Evolutionary conservation across 2,797 vertebrate genomes (phyloP).

Genomic region (Astyanax mexicanus): DNA sequence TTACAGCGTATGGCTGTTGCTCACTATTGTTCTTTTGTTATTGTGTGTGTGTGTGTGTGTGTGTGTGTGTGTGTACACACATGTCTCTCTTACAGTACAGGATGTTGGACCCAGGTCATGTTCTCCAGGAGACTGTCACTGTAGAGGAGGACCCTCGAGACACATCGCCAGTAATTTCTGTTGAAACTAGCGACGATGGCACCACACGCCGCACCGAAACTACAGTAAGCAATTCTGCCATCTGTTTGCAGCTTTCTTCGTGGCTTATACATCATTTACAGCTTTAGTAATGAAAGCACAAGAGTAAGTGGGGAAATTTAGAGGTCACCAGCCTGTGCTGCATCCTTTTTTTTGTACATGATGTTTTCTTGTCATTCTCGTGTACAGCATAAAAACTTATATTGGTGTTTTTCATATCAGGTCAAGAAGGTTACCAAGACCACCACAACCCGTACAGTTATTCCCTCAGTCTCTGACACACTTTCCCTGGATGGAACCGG

Average conservation of each 20-base stretch:
- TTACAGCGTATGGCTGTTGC: constrained; percentile 24
- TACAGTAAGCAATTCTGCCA: constrained; percentile 74
- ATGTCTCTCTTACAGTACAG: constrained; percentile 75
- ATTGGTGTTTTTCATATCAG: constrained; percentile 64
- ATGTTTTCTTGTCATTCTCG: neutral
- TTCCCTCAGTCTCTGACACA: constrained; percentile 87
- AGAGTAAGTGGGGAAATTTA: neutral
- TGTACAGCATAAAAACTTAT: neutral
- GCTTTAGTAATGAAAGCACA: neutral
- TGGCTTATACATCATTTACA: neutral
- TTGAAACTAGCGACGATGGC: constrained; percentile 90
- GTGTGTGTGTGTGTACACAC: neutral
- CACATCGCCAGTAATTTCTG: constrained; percentile 82
- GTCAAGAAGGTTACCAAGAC: constrained; percentile 94
- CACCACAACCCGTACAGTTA: constrained; percentile 89
- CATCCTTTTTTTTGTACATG: neutral
- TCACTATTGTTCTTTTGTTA: constrained; percentile 44
- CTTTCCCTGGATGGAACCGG: constrained; percentile 87
- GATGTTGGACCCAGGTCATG: constrained; percentile 93
- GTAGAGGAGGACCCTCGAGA: constrained; percentile 89
- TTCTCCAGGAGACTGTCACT: constrained; percentile 87
- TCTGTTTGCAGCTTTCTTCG: neutral
- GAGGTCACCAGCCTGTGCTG: neutral
- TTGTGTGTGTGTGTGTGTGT: neutral
- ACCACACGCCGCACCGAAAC: constrained; percentile 91